Evolutionary conservation across 1,140 invertebrate genomes (phyloP).

Genomic region (Trichonephila clavata): DNA sequence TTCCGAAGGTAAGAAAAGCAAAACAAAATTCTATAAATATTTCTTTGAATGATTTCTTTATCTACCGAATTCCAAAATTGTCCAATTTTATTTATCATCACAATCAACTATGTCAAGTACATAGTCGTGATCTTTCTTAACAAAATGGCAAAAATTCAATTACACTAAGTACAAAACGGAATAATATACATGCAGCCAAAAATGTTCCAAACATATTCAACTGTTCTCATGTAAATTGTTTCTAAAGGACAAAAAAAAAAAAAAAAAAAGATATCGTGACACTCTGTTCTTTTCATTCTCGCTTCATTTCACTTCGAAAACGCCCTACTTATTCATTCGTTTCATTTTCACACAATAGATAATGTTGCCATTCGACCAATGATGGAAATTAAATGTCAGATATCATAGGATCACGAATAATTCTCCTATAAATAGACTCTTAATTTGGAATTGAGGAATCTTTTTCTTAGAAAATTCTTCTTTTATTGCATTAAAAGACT

Average conservation of each 20-base stretch:
- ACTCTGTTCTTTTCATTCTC: not conserved
- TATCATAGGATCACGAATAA: not conserved
- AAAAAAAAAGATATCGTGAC: not conserved
- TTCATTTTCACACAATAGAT: constrained; percentile 28
- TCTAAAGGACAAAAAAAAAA: not conserved
- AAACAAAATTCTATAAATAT: no score
- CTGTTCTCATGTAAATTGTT: not conserved
- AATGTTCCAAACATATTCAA: not conserved
- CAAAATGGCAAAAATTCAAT: not conserved
- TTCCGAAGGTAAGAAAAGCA: no score
- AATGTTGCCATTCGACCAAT: not conserved
- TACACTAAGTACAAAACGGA: not conserved
- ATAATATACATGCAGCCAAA: not conserved
- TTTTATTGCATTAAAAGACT: not conserved
- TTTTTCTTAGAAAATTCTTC: not conserved
- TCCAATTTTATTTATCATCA: no score
- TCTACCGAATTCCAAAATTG: no score
- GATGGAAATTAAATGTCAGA: not conserved
- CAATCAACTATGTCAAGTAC: no score
- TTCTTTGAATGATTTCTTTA: no score
- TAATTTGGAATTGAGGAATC: not conserved
- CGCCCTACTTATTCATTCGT: constrained; percentile 9
- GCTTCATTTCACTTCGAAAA: constrained; percentile 6
- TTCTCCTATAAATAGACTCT: not conserved
- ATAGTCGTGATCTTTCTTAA: no score